Conservation (phyloP, 2,888 invertebrate species). For the Acanthosepion esculentum region DNA sequence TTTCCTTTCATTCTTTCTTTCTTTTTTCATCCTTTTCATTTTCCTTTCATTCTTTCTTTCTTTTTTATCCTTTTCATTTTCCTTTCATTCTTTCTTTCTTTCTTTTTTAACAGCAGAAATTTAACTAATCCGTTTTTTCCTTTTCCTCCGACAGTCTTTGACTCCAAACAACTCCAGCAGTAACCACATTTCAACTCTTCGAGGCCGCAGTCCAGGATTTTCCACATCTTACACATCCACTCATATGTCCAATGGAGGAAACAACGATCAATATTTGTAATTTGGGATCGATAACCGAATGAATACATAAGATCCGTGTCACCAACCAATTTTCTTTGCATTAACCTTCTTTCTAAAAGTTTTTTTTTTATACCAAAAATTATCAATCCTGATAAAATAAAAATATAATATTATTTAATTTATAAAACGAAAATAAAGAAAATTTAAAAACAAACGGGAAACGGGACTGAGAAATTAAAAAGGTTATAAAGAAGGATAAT, state of each 20-base stretch:
- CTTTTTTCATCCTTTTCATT: neutral
- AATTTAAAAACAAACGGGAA: neutral
- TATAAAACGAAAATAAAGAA: neutral
- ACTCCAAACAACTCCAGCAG: conserved; percentile 24
- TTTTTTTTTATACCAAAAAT: neutral
- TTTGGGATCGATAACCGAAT: neutral
- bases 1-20: neutral
- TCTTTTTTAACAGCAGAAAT: neutral
- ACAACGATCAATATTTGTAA: neutral
- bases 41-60: neutral
- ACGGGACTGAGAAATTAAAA: neutral
- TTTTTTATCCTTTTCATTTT: neutral
- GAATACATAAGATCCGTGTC: neutral
- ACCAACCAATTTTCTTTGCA: neutral
- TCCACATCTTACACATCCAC: conserved; percentile 38
- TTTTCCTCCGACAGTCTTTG: conserved; percentile 37
- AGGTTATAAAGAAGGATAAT: neutral
- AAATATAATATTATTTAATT: neutral
- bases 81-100: neutral
- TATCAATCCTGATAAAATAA: neutral
- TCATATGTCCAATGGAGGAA: conserved; percentile 43
- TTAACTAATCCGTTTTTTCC: neutral
- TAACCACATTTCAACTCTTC: conserved; percentile 43
- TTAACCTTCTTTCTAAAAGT: neutral
- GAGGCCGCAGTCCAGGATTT: conserved; percentile 47